phyloP scores from a whole-genome alignment of 2,113 vertebrate genomes.

The Drymodes brunneopygia region DNA sequence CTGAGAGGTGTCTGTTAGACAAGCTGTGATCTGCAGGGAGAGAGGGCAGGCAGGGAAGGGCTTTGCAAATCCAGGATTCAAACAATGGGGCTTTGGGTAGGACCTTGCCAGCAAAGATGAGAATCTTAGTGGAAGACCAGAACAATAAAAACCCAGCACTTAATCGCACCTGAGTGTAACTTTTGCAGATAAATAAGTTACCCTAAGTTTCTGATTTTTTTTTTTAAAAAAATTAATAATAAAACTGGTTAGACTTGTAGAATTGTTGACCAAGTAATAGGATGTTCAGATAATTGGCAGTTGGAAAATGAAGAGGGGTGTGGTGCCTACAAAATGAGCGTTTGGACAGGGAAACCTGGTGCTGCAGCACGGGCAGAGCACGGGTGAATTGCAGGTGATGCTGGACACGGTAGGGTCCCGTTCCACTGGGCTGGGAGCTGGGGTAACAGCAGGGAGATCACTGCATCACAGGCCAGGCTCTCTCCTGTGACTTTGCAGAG shows the following conservation, averaged over 20 bases:
- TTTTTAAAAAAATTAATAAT: not conserved
- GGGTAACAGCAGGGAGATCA: slow-evolving; percentile 3
- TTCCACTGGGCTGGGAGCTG: not conserved
- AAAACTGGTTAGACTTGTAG: slow-evolving; percentile 43
- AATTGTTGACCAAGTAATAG: slow-evolving; percentile 4
- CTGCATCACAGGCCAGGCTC: not conserved
- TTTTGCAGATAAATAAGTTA: not conserved
- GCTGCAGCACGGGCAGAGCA: not conserved
- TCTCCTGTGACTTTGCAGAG: slow-evolving; percentile 7
- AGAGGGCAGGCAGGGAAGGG: not conserved
- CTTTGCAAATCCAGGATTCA: not conserved
- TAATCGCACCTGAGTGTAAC: not conserved
- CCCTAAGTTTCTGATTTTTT: not conserved
- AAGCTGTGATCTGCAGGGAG: not conserved
- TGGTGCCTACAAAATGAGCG: not conserved
- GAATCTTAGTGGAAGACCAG: not conserved
- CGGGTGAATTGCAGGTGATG: not conserved
- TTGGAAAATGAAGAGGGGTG: not conserved
- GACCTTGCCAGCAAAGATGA: not conserved
- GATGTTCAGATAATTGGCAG: slow-evolving; percentile 35
- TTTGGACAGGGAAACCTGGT: not conserved
- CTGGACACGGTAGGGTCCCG: not conserved
- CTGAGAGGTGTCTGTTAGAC: not conserved
- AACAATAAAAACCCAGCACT: not conserved
- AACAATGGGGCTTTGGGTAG: not conserved